Base-by-base conservation (phyloP, 2,113 vertebrate genomes). In the Himantopus leucocephalus region DNA sequence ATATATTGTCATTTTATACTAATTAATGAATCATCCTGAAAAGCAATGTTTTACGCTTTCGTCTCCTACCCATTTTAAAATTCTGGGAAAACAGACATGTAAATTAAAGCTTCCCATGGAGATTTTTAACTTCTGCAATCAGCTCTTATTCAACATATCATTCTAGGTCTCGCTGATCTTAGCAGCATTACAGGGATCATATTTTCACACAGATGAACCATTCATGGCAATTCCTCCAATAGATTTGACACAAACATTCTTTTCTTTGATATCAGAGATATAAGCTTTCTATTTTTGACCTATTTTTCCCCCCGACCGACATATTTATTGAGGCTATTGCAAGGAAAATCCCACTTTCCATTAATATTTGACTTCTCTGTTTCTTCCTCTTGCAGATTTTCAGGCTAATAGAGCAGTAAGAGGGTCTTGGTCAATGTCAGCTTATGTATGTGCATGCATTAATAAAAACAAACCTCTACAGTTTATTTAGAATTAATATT, bases 241-340 rank as follows among this genome's bases (percentile, higher is more conserved):
- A 66, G 67, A 52, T 92, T 96, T 92, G 88, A 96, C 81, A 90
- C 68, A 83, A 92, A 60, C 75, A 88, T 90, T 76, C 41, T 94
- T 97, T 97, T 96, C 71, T 94, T 96, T 97, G 78, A 82, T 97
- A 96, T 83, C 9, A 35, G 73, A 96, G 78, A 74, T 71, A 90
- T 17, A 96, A 48, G 39, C 53, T 85, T 95, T 94, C 82, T 94
- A 55, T 94, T 96, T 94, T 92, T 94, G 70, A 96, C 92, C 94
- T 83, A 68, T 78, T 87, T 95, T 96, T 95, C 68, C 32, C 82
- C 84, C 80, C n/a, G 2, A 47, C 60, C 21, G 45, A 92, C 66
- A 85, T 67, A 94, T 95, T 97, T 92, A 92, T 89, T 87, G 71
- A 94, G 62, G 75, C 86, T 91, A 67, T 90, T 96, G 96, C 6